Base-by-base conservation (phyloP, 2,797 vertebrate genomes). In the Danionella dracula region DNA sequence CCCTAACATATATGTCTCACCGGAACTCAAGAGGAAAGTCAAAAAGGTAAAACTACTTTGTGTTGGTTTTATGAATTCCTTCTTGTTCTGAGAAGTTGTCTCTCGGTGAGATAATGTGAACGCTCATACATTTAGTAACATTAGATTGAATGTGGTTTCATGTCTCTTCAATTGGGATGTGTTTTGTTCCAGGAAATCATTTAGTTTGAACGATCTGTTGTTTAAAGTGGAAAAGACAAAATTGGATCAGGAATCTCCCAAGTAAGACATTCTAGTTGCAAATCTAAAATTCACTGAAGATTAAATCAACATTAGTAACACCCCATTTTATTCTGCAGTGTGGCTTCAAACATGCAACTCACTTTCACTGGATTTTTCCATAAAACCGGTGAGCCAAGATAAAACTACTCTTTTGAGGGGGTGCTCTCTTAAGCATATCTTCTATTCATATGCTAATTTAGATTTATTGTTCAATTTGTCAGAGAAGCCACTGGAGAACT, bases 341-440 rank as follows among this genome's bases (percentile, higher is more conserved):
- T 96, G 83, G 88, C 93, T 66, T 93, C 94, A 62, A 94, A 97
- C 76, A 89, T 99, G 53, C 96, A 99, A 82, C 94, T 99, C 79
- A 99, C 93, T 15, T 99, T 99, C 77, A 97, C 93, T 50, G 96
- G 96, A 76, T 99, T 99, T 91, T 99, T 98, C 83, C 93, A 98
- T 79, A 96, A 97, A 91, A 93, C 91, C 67, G 96, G 96, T 98
- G 88, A 56, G 92, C 20, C n/a, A 27, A 13, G 7, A 1, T n/a
- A 12, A 8, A 2, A 5, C 2, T 8, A 51, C 12, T 42, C 5
- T 41, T 11, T 1, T 5, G 1, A 13, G 27, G 2, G 0, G 2
- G 3, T 27, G 23, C 6, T 27, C 6, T 27, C 23, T 3, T 16
- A 32, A 1, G 2, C 4, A 31, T 31, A 37, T 6, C 10, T 4